phyloP scores from a whole-genome alignment of 2,797 vertebrate species.

The Hippopotamyrus pictus region DNA sequence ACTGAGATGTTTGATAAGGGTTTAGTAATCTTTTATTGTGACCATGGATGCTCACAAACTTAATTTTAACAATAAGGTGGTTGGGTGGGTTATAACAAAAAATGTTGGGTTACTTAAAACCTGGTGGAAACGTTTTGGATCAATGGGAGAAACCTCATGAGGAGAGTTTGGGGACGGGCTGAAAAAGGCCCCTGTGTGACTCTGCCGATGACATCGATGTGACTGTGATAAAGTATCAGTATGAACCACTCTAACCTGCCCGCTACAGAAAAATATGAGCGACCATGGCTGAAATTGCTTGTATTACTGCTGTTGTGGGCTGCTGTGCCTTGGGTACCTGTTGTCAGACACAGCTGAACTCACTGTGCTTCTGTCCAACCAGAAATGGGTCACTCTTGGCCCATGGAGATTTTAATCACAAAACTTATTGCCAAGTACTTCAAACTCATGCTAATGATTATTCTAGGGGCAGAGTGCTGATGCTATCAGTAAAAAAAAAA shows the following conservation, averaged over 20 bases:
- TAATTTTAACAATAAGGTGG: neutral
- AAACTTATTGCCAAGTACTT: neutral
- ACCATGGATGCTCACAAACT: neutral
- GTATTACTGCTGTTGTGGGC: neutral
- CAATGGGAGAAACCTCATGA: neutral
- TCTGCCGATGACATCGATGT: neutral
- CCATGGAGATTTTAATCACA: conserved; percentile 1
- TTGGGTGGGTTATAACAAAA: neutral
- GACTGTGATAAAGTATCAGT: neutral
- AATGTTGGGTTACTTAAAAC: neutral
- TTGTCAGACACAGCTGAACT: neutral
- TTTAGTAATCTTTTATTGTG: neutral
- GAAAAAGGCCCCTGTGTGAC: neutral
- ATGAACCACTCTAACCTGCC: neutral
- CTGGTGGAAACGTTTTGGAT: neutral
- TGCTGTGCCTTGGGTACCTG: neutral
- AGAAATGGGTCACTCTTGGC: neutral
- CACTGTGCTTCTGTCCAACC: neutral
- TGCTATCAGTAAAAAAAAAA: neutral
- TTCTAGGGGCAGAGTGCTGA: conserved; percentile 6
- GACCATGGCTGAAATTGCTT: neutral
- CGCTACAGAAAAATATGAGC: neutral
- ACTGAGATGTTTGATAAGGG: neutral
- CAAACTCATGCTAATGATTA: neutral
- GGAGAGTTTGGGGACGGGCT: neutral